A percentile compares a stretch with the other conserved stretches of the same genome.
Evolutionary conservation across 2,888 invertebrate species (phyloP).

Genomic region (Dynastes tityus): DNA sequence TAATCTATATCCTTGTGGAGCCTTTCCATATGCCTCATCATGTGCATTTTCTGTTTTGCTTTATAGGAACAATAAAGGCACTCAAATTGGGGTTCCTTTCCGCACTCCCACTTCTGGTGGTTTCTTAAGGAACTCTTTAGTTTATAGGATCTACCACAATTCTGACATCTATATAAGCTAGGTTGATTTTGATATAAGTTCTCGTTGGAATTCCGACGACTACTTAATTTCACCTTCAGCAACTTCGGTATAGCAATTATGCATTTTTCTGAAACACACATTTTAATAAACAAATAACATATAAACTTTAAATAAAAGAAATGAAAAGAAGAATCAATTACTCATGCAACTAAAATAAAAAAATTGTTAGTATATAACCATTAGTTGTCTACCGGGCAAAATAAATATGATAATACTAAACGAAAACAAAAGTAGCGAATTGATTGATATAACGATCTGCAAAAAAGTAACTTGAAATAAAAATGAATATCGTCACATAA

Average conservation of each 20-base stretch:
- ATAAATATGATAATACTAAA: constrained; percentile 36
- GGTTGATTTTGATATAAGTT: constrained; percentile 5
- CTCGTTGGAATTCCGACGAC: constrained; percentile 25
- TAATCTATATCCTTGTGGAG: constrained; percentile 77
- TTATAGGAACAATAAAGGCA: constrained; percentile 85
- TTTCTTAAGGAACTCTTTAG: constrained; percentile 57
- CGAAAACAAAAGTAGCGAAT: constrained; percentile 3
- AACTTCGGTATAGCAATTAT: constrained; percentile 38
- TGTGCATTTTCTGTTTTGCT: constrained; percentile 87
- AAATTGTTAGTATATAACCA: constrained; percentile 33
- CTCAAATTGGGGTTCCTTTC: constrained; percentile 85
- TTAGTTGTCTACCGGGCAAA: constrained; percentile 37
- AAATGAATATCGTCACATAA: constrained; percentile 10
- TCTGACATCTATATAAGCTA: constrained; percentile 48
- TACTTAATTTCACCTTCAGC: constrained; percentile 31
- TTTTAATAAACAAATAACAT: constrained; percentile 26
- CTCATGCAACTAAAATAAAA: constrained; percentile 43
- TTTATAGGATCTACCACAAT: constrained; percentile 56
- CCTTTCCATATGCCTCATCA: constrained; percentile 84
- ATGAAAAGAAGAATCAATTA: constrained; percentile 22
- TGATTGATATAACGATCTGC: constrained; percentile 17
- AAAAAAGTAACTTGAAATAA: constrained; percentile 27
- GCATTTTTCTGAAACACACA: constrained; percentile 47
- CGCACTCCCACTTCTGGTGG: constrained; percentile 73
- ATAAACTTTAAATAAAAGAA: background rate